Conservation (phyloP, 2,888 invertebrate genomes). For the Meiosimyza decipiens region DNA sequence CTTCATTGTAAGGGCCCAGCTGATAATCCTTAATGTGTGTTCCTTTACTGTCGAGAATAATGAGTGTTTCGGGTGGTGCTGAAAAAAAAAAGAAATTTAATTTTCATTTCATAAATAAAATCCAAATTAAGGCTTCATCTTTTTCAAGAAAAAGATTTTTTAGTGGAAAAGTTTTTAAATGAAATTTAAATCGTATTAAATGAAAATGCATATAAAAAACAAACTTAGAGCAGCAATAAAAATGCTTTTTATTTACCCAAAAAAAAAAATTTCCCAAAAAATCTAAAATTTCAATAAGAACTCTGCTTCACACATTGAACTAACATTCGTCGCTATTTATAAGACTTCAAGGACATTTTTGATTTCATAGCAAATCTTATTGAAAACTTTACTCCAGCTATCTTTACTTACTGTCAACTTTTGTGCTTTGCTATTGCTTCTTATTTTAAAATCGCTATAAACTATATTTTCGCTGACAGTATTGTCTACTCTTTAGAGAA, state of each 20-base stretch:
- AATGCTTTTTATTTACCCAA: neutral
- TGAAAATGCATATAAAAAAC: neutral
- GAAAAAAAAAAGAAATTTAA: slow-evolving; percentile 56
- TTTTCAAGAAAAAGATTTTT: no score
- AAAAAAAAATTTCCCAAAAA: neutral
- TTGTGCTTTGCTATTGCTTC: neutral
- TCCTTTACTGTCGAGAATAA: slow-evolving; percentile 83
- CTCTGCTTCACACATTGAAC: no score
- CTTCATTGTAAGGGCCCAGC: slow-evolving; percentile 88
- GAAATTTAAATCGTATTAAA: neutral
- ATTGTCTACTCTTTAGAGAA: neutral
- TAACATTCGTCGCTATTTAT: neutral
- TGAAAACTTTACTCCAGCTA: slow-evolving; percentile 13
- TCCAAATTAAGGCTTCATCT: no score
- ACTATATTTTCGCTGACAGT: slow-evolving; percentile 12
- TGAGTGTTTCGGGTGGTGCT: slow-evolving; percentile 86
- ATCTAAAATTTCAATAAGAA: neutral
- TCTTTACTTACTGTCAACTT: neutral
- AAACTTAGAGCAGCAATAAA: neutral
- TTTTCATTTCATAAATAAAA: no score
- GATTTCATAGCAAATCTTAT: slow-evolving; percentile 29
- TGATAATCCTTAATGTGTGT: slow-evolving; percentile 79
- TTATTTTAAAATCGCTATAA: neutral
- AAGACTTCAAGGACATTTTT: no score
- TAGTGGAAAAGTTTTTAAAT: no score